A percentile compares a stretch with the other conserved stretches of the same genome.
phyloP scores from a whole-genome alignment of 2,888 invertebrate genomes.

The Agrilus mali region DNA sequence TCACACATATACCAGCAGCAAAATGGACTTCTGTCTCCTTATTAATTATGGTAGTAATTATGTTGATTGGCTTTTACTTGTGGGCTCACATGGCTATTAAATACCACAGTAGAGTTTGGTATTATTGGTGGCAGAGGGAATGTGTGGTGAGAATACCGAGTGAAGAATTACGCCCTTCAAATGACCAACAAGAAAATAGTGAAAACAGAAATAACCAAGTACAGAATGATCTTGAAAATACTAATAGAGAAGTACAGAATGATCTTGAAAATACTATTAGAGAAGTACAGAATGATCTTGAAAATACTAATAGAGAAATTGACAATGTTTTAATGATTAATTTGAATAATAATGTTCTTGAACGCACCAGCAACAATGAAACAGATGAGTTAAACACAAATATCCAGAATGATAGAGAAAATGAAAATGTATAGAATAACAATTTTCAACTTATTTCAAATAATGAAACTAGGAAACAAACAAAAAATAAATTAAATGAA shows the following conservation, averaged over 20 bases:
- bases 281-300: neutral
- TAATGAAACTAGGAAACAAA: too few species aligned
- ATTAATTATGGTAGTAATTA: conserved; percentile 35
- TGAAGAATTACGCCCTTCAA: neutral
- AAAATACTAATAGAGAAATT: neutral
- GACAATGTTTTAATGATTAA: neutral
- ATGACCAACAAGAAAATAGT: neutral
- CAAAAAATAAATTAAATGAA: too few species aligned
- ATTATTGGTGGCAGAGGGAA: conserved; percentile 42
- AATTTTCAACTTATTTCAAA: too few species aligned
- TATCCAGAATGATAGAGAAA: too few species aligned
- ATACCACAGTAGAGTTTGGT: conserved; percentile 39
- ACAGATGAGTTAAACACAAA: neutral
- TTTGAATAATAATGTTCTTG: neutral
- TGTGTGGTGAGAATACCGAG: conserved; percentile 31
- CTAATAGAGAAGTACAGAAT: neutral
- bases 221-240: neutral
- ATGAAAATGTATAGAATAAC: too few species aligned
- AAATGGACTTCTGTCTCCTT: conserved; percentile 37
- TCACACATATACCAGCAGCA: conserved; percentile 35
- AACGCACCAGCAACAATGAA: neutral
- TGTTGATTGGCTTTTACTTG: conserved; percentile 38
- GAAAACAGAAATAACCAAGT: neutral
- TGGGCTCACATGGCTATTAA: conserved; percentile 39
- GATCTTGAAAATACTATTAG: neutral